Conservation (phyloP, 2,113 vertebrate genomes). For the Nyctereutes procyonoides region DNA sequence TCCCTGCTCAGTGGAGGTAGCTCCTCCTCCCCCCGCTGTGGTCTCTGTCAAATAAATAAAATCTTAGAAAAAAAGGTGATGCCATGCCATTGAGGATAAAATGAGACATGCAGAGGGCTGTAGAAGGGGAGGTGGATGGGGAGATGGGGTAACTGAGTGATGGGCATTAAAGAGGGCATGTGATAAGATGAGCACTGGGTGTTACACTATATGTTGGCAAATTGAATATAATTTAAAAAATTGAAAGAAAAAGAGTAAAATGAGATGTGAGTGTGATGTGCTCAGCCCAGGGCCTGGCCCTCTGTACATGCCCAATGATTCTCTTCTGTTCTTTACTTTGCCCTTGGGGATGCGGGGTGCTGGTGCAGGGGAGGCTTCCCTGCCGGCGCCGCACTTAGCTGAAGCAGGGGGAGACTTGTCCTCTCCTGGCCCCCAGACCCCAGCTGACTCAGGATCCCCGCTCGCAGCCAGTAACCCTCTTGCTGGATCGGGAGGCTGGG, state of each 20-base stretch:
- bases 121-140: no score
- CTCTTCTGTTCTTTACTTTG: background rate
- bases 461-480: background rate
- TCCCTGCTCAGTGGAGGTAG: no score
- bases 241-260: background rate
- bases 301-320: background rate
- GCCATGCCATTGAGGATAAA: background rate
- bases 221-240: no score
- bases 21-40: no score
- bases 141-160: no score
- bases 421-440: background rate
- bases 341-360: fast-evolving
- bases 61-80: background rate
- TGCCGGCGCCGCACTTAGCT: fast-evolving
- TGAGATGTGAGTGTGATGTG: background rate
- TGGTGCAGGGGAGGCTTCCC: background rate
- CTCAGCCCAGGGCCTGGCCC: background rate
- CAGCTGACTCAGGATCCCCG: conserved; percentile 38
- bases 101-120: background rate
- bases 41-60: no score
- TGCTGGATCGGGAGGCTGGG: background rate
- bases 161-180: no score
- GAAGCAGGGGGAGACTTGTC: background rate
- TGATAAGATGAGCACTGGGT: no score
- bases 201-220: no score